Percentiles rank a stretch among this genome's conserved stretches.
Conservation (phyloP, 2,797 vertebrate genomes). For the Cirrhinus molitorella region DNA sequence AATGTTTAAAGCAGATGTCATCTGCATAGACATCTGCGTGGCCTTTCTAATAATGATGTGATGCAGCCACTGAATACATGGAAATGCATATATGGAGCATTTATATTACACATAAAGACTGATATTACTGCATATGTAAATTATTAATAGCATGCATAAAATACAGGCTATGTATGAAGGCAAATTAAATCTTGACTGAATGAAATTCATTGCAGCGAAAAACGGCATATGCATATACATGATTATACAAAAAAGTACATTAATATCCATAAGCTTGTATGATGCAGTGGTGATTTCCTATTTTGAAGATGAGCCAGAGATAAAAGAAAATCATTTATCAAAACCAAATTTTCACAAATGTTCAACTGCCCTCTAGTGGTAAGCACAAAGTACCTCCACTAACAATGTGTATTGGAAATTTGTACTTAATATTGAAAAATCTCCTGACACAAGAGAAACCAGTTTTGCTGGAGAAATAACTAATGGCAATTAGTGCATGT, state of each 20-base stretch:
- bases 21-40: constrained; percentile 1
- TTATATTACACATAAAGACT: constrained; percentile 27
- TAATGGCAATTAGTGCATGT: neutral
- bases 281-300: constrained; percentile 31
- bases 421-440: neutral
- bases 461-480: neutral
- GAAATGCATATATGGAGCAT: constrained; percentile 23
- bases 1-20: constrained; percentile 18
- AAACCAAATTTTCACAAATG: constrained; percentile 38
- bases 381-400: neutral
- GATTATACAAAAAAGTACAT: constrained; percentile 47
- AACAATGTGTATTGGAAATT: neutral
- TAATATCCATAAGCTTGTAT: constrained; percentile 55
- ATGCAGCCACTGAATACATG: constrained; percentile 43
- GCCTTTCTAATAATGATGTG: constrained; percentile 36
- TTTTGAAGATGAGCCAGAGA: constrained; percentile 44
- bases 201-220: constrained; percentile 50
- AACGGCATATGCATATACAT: constrained; percentile 56
- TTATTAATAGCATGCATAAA: constrained; percentile 64
- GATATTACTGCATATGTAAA: constrained; percentile 57
- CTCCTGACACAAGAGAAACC: neutral
- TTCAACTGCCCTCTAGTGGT: constrained; percentile 65
- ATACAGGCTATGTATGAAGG: constrained; percentile 45
- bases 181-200: constrained; percentile 48
- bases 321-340: constrained; percentile 46